Evolutionary conservation across 1,140 invertebrate species (phyloP), one percentile per base, ranked within the genome.

Genomic region (Mercenaria mercenaria): DNA sequence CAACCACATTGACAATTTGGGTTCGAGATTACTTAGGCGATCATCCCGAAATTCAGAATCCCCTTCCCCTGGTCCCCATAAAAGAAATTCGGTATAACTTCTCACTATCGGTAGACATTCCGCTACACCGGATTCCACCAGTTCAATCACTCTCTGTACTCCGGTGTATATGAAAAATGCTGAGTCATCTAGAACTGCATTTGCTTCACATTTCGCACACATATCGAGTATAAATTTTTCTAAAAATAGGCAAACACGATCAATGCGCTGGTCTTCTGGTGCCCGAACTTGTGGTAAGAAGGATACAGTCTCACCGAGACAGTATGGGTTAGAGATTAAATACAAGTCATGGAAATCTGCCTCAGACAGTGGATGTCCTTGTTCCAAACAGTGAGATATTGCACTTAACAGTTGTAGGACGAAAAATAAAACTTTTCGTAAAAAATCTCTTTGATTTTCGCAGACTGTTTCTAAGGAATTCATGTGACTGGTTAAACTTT

Each of bases 311-410:
- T 95, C 93, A 0, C 94, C 94, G 67, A 92, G 91, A 76, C 93
- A 86, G 81, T 92, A 91, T 4, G 90, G 74, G 43, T 93, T 90
- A 15, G 93, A 88, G 0, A 95, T 82, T 32, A 94, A 90, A 87
- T 94, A 95, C 23, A 95, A 91, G 81, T 94, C 94, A 20, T 92
- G 88, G 34, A 94, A 94, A 56, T 94, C 93, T 3, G 91, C 91
- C 32, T 95, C 94, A 2, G 93, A 92, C 1, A 94, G 90, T 23
- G 92, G 91, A 69, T 93, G 94, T 0, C 94, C 94, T 79, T 94
- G 93, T 69, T 95, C 94, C 34, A 95, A 69, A 64, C 94, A 94
- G 56, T 95, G 94, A 34, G 93, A 93, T 87, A 95, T 94, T 81
- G 94, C 94, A 92, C 94, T 95, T 29, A 95, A 79, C 26, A 95